Percentiles rank a stretch among this genome's conserved stretches.
These are phyloP conservation scores for Stenotaenia linearis DNA, from an alignment of 2,888 invertebrate species.

Conservation along the genomic window DNA sequence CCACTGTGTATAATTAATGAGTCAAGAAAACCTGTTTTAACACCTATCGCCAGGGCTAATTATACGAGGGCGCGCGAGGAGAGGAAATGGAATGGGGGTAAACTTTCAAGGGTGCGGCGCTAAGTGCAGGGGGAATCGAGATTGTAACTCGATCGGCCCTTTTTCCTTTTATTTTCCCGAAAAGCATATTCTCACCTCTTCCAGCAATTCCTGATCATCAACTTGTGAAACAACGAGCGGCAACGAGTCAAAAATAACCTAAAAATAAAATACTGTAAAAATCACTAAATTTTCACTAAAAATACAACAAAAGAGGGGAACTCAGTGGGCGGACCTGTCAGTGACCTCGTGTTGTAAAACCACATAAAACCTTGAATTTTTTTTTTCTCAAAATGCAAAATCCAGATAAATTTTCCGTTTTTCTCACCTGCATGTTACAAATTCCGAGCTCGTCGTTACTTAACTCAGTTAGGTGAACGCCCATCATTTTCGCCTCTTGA, in stretches of 20 bases:
- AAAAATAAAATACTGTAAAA: constrained; percentile 38
- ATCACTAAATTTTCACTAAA: neutral
- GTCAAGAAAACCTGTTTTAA: neutral
- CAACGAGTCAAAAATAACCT: constrained; percentile 43
- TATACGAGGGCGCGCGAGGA: neutral
- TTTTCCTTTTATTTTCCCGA: neutral
- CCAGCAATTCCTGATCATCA: constrained; percentile 37
- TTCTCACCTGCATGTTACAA: constrained; percentile 47
- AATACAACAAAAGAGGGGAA: neutral
- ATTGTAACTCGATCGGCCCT: neutral
- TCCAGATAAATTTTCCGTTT: too few species aligned
- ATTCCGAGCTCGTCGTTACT: constrained; percentile 50
- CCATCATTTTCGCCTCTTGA: constrained; percentile 41
- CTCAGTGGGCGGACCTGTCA: too few species aligned
- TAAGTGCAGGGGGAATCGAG: neutral
- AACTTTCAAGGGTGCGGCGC: neutral
- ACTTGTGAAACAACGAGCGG: constrained; percentile 40
- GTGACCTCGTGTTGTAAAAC: too few species aligned
- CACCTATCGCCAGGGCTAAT: neutral
- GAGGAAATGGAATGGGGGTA: neutral
- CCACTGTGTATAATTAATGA: neutral
- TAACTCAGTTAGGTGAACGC: constrained; percentile 44
- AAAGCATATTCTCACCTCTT: constrained; percentile 40
- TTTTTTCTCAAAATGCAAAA: neutral
- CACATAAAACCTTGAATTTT: neutral